Percentiles rank a stretch among this genome's conserved stretches.
phyloP scores from a whole-genome alignment of 2,797 vertebrate species.

The Macroramphosus scolopax region DNA sequence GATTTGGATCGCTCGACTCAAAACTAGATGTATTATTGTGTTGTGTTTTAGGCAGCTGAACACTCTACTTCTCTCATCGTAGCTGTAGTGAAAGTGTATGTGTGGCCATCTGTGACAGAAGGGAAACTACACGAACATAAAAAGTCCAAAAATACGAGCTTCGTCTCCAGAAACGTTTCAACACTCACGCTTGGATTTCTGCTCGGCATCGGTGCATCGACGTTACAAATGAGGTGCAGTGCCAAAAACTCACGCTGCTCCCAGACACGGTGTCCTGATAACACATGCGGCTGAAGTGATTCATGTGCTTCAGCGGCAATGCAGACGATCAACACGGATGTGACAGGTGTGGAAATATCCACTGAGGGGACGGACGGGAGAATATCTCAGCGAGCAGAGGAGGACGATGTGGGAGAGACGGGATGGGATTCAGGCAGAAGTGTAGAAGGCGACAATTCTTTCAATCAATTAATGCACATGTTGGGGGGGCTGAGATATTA shows the following conservation, averaged over 20 bases:
- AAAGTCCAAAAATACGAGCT: background rate
- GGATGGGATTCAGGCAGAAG: constrained; percentile 4
- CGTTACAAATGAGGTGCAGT: constrained; percentile 1
- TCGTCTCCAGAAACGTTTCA: background rate
- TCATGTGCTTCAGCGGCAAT: background rate
- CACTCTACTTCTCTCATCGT: constrained; percentile 19
- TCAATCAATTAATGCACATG: background rate
- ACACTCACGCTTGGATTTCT: constrained; percentile 9
- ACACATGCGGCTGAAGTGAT: constrained; percentile 11
- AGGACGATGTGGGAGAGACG: constrained; percentile 2
- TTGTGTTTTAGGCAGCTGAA: constrained; percentile 21
- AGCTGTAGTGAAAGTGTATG: constrained; percentile 11
- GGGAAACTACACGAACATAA: constrained; percentile 9
- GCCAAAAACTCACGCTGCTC: background rate
- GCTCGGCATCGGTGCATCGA: background rate
- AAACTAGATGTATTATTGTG: constrained; percentile 26
- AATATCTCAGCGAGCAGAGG: constrained; percentile 3
- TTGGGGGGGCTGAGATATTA: background rate
- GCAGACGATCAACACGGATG: constrained; percentile 5
- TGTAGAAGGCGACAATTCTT: constrained; percentile 7
- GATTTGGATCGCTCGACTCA: constrained; percentile 16
- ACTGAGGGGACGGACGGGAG: constrained; percentile 6
- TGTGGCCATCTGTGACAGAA: constrained; percentile 15
- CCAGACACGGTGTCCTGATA: background rate
- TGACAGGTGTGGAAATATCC: constrained; percentile 7